Base-by-base conservation (phyloP, 2,888 invertebrate genomes). In the Heliconius charithonia region DNA sequence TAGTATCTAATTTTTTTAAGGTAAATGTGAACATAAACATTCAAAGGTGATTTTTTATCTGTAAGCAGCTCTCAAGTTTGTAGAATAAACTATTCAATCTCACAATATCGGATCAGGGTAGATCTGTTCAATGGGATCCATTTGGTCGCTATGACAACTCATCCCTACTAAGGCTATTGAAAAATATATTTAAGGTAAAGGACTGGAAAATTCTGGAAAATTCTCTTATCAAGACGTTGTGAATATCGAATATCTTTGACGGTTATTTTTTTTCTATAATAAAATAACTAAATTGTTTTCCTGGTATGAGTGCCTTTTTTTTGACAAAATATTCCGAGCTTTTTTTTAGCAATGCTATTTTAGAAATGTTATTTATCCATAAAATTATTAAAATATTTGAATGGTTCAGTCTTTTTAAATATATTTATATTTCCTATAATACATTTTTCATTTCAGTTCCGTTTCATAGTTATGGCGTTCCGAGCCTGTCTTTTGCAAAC, bases 41-140 rank as follows among this genome's bases (percentile, higher is more conserved):
- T 81, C 84, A 88, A 89, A 90, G 86, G 86, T 86, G 89, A 89
- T 91, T 89, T 88, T 37, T 81, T 85, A 89, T 89, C 88, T 85
- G 86, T 84, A 90, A 90, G 87, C 84, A 87, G 87, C 85, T 90
- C 85, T 86, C 85, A 86, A 86, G 88, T 90, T 89, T 89, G 83
- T 84, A 86, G 89, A 88, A 91, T 92, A 91, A 89, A 92, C 91
- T 92, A 92, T 93, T 92, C 89, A 85, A 91, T 86, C 87, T 90
- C 89, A 88, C 89, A 89, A 89, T 91, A 93, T 92, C 90, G 89
- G 92, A 92, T 92, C 85, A 92, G 87, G 90, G 91, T 88, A 89
- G 89, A 91, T 89, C 90, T 89, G 86, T 87, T 93, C 90, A 93
- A 91, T 90, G 87, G 89, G 90, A 91, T 91, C 87, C 87, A 85